Evolutionary conservation across 2,113 vertebrate species (phyloP).

Genomic region (Dromiciops gliroides): DNA sequence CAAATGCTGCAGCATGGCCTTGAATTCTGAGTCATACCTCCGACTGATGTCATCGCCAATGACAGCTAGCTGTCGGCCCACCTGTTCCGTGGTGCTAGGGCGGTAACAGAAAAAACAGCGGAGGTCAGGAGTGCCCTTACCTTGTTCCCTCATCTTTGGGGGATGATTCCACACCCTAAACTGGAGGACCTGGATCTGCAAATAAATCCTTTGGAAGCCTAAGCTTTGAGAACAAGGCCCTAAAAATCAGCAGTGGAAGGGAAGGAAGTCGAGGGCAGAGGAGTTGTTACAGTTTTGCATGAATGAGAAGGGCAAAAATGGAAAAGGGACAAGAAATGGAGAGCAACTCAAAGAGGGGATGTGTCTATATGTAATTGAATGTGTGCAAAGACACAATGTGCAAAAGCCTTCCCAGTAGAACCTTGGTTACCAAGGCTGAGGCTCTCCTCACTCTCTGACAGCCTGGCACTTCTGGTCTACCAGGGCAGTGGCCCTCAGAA

Average conservation of each 20-base stretch:
- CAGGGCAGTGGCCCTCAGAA: background rate
- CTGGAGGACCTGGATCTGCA: background rate
- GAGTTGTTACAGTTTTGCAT: background rate
- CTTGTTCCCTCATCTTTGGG: background rate
- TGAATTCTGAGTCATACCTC: conserved; percentile 84
- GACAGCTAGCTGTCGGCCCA: conserved; percentile 85
- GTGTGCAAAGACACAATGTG: background rate
- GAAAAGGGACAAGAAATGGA: background rate
- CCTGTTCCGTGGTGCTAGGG: conserved; percentile 75
- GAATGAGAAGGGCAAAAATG: background rate
- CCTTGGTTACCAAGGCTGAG: background rate
- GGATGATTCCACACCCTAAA: background rate
- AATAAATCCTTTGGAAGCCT: background rate
- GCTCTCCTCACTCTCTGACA: background rate
- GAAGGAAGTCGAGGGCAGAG: background rate
- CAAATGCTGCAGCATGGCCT: conserved; percentile 80
- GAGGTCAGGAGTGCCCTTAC: background rate
- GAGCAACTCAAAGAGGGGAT: background rate
- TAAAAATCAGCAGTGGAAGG: background rate
- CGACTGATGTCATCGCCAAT: conserved; percentile 87
- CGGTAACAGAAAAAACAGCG: rapidly evolving
- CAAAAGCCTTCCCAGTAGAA: background rate
- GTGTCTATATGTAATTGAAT: background rate
- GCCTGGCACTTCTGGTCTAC: background rate
- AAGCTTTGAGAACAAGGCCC: background rate